Base-by-base conservation (phyloP, 1,140 invertebrate species). In the Tribolium castaneum region DNA sequence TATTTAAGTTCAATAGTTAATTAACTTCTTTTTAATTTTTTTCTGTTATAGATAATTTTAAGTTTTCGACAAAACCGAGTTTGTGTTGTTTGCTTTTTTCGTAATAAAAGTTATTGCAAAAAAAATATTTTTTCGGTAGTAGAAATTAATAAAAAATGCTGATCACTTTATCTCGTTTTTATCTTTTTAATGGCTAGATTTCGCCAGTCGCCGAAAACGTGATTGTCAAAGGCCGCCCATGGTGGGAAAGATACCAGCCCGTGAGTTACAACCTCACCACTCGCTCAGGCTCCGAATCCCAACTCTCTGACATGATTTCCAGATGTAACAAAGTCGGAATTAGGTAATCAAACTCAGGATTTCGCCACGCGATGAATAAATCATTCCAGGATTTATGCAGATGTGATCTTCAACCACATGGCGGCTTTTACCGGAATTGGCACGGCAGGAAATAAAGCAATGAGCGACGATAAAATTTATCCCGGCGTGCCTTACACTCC, bases 361-460 rank as follows among this genome's bases (percentile, higher is more conserved):
- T 45, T 45, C n/a, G 6, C 25, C 7, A 45, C 9, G 13, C 10
- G 51, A 12, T 74, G 22, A 79, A 25, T 66, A 39, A 30, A 30
- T 51, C 25, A 52, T 78, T 80, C 83, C 7, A 94, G 94, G 81
- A 94, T 98, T 77, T 97, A 95, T 83, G 94, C 94, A 0, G 96
- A 98, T 86, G 90, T 92, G 0, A 90, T 98, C 2, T 87, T 97
- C 30, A 98, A 98, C 84, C 96, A 98, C 86, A 98, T 98, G 96
- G 91, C 92, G 3, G 93, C 91, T n/a, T 86, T 90, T 39, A 83
- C 86, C 13, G 90, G 90, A 12, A 84, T 86, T 2, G 93, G 93
- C 3, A 92, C 90, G 1, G 91, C 86, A 6, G 92, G 91, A 6
- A 90, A 89, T 25, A 87, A 81, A 3, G 91, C 90, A 0, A 83